phyloP scores from a whole-genome alignment of 2,113 vertebrate species.

The Forbesichthys papilliferus region DNA sequence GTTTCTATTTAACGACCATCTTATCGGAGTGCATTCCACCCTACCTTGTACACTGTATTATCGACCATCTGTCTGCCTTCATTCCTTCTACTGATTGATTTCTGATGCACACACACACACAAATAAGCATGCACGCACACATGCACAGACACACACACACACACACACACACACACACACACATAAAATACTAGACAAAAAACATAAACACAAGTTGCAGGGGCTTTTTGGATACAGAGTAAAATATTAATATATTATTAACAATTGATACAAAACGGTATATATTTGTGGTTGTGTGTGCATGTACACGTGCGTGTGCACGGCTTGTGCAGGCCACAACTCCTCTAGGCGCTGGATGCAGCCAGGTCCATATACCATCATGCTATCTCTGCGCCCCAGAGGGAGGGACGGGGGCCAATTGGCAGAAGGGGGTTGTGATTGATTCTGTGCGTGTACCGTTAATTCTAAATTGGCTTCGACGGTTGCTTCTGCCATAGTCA shows the following conservation, averaged over 20 bases:
- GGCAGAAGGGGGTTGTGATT: slow-evolving; percentile 6
- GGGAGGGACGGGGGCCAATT: background rate
- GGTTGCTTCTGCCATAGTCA: slow-evolving; percentile 14
- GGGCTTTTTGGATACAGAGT: background rate
- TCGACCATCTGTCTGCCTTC: no score
- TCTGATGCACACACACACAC: no score
- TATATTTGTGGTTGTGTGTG: background rate
- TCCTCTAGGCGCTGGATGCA: background rate
- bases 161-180: background rate
- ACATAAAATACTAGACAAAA: background rate
- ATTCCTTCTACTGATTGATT: no score
- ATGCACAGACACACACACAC: no score
- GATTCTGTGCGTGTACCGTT: slow-evolving; percentile 27
- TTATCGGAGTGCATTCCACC: no score
- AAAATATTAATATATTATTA: background rate
- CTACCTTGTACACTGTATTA: no score
- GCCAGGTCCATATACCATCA: slow-evolving; percentile 1
- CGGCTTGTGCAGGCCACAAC: background rate
- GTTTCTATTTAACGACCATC: no score
- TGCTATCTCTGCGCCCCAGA: background rate
- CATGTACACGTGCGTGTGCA: background rate
- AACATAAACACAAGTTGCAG: background rate
- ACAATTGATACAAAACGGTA: no score
- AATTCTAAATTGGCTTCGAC: slow-evolving; percentile 31
- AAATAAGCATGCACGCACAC: background rate